A percentile compares a stretch with the other conserved stretches of the same genome.
phyloP scores from a whole-genome alignment of 2,113 vertebrate genomes.

The Cricetomys ansorgei region DNA sequence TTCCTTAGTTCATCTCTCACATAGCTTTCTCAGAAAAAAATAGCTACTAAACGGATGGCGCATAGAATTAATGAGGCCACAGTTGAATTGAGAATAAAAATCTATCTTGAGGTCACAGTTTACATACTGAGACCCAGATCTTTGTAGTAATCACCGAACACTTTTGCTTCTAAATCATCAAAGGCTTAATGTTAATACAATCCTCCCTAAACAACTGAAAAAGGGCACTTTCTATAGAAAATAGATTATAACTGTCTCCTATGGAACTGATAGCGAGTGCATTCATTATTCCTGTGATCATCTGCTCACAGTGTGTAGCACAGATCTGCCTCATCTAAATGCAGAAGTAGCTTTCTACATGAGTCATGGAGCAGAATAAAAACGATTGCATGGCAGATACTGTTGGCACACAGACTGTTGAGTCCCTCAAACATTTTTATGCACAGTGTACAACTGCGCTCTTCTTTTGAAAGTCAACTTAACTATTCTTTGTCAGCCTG shows the following conservation, averaged over 20 bases:
- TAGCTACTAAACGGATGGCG: background rate
- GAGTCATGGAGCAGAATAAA: conserved; percentile 26
- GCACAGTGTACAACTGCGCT: background rate
- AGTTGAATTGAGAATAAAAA: background rate
- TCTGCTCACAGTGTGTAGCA: background rate
- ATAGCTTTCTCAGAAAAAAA: conserved; percentile 11
- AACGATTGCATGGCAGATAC: background rate
- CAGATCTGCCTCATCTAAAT: conserved; percentile 31
- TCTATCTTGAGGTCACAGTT: background rate
- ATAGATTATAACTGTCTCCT: background rate
- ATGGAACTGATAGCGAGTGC: background rate
- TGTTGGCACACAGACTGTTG: background rate
- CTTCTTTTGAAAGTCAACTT: conserved; percentile 43
- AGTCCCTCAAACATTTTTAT: conserved; percentile 11
- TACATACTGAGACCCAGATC: background rate
- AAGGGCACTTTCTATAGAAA: background rate
- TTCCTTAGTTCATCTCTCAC: background rate
- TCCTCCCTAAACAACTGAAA: background rate
- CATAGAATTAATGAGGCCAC: background rate
- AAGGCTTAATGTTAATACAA: conserved; percentile 19
- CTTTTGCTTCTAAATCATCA: conserved; percentile 33
- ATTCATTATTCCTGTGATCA: background rate
- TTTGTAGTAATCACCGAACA: background rate
- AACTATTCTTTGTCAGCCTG: conserved; percentile 9
- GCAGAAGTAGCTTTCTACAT: background rate